Base-by-base conservation (phyloP, 2,113 vertebrate genomes). In the Eleginops maclovinus region DNA sequence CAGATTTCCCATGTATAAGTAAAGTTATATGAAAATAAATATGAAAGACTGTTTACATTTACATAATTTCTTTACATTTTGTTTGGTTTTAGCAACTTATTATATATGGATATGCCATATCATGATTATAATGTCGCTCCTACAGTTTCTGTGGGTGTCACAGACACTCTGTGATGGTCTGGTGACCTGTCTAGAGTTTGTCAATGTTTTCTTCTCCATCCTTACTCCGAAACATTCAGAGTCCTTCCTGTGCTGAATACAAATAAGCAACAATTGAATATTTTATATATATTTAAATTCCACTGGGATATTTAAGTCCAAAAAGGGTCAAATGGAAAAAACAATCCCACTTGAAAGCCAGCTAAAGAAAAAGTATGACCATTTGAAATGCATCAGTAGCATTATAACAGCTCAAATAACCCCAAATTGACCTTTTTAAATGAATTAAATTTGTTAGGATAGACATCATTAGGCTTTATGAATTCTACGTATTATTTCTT, bases 271-370 rank as follows among this genome's bases (percentile, higher is more conserved):
- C 5, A 8, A 67, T 60, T 82, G 68, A 79, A 88, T 88, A 79
- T 87, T 79, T 86, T 44, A 78, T 83, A 62, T 44, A 70, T 60
- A 73, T 89, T 85, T 76, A 66, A 79, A 86, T 77, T 84, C 75
- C 72, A 61, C 26, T 14, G 22, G 61, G 62, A 64, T 78, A 51
- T 81, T 81, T 81, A 67, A 75, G n/a, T 70, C 49, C 63, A 51
- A 50, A 8, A 53, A 73, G 55, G 74, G 77, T 79, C 67, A 82
- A 75, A 49, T 67, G 46, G 22, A 67, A 65, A 72, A 66, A 13
- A 15, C 17, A 43, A 75, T 73, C 53, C 56, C 22, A 53, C 26
- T 36, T 69, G 56, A 83, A 49, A 81, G 36, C 28, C 63, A 60
- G 62, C 62, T 26, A 31, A 49, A 49, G 53, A 54, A 70, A 49